phyloP scores from a whole-genome alignment of 2,797 vertebrate species.

The Eulemur rubriventer region DNA sequence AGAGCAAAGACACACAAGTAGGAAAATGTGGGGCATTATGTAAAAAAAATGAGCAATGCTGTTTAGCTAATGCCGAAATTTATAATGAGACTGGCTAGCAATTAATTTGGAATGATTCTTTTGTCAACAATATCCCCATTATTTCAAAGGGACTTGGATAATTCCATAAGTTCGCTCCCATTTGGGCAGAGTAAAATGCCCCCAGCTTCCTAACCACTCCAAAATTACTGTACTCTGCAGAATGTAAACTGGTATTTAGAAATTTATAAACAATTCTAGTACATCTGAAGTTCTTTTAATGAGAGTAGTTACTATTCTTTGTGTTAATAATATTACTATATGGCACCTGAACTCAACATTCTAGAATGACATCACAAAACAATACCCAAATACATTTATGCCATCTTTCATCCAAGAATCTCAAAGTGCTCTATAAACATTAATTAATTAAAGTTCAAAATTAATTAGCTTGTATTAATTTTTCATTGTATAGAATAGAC shows the following conservation, averaged over 20 bases:
- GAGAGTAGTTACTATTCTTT: conserved; percentile 17
- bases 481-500: conserved; percentile 60
- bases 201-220: not conserved
- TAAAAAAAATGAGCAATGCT: not conserved
- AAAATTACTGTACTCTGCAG: not conserved
- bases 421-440: conserved; percentile 58
- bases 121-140: not conserved
- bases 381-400: not conserved
- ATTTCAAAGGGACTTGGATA: not conserved
- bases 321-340: not conserved
- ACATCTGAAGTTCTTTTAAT: not conserved
- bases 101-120: conserved; percentile 22
- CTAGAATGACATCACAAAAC: conserved; percentile 32
- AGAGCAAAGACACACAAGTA: not conserved
- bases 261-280: not conserved
- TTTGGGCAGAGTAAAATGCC: not conserved
- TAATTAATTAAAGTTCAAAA: conserved; percentile 66
- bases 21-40: not conserved
- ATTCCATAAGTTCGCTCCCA: not conserved
- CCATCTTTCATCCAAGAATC: conserved; percentile 32
- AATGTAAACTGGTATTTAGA: not conserved
- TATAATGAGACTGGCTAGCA: not conserved
- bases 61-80: conserved; percentile 10
- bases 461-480: conserved; percentile 69
- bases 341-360: not conserved